These are phyloP conservation scores for Drosophila glabriapex DNA, from an alignment of 2,888 invertebrate genomes.

Conservation along the genomic window DNA sequence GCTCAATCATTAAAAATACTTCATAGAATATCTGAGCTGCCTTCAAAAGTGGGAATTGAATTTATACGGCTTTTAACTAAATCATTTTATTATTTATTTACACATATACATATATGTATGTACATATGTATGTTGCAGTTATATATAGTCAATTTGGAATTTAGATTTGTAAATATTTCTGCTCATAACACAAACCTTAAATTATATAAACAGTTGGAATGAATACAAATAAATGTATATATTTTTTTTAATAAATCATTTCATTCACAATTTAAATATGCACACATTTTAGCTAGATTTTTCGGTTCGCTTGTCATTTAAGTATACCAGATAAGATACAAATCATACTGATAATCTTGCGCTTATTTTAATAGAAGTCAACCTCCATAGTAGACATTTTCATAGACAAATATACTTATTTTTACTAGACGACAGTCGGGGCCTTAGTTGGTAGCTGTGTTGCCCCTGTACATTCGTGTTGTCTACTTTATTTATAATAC, in stretches of 20 bases:
- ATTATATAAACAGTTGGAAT: not conserved
- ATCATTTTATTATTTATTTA: not conserved
- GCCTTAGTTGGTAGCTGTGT: not conserved
- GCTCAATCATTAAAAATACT: not conserved
- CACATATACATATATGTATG: not conserved
- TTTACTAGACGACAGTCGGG: not conserved
- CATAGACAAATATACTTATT: not conserved
- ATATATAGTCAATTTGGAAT: not conserved
- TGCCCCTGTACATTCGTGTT: not conserved
- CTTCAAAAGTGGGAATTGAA: not conserved
- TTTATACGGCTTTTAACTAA: not conserved
- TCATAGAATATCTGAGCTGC: not conserved
- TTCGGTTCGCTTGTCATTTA: not conserved
- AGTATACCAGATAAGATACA: not conserved
- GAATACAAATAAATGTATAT: not conserved
- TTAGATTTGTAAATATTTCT: not conserved
- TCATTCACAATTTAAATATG: not conserved
- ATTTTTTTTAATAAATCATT: not conserved
- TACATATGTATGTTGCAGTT: not conserved
- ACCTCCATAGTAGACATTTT: not conserved
- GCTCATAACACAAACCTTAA: not conserved
- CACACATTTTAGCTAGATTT: too few relatives aligned
- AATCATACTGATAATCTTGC: not conserved
- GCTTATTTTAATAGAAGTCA: not conserved
- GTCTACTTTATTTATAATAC: not conserved